Conservation (phyloP, 2,797 vertebrate species). For the Parauchenoglanis ngamensis region DNA sequence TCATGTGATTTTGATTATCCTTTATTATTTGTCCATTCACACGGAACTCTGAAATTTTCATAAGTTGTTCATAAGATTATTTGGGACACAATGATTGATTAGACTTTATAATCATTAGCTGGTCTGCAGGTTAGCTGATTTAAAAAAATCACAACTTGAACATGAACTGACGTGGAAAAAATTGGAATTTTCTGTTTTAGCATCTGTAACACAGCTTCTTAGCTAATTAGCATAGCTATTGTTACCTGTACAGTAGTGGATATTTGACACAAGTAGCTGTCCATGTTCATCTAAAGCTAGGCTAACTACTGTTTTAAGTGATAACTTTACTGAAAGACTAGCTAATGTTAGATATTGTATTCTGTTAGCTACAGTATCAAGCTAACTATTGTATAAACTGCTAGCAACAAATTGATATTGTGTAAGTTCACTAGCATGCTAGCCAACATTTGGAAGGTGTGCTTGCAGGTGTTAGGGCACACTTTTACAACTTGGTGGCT, state of each 20-base stretch:
- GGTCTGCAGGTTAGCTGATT: neutral
- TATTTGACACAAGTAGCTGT: neutral
- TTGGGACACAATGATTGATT: neutral
- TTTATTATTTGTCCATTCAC: neutral
- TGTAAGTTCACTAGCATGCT: neutral
- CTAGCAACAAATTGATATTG: neutral
- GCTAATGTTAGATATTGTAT: neutral
- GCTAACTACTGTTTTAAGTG: neutral
- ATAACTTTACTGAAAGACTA: neutral
- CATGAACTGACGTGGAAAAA: neutral
- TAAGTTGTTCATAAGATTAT: neutral
- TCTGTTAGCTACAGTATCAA: neutral
- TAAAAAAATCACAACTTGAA: neutral
- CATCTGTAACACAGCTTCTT: neutral
- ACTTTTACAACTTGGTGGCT: neutral
- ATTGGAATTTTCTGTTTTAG: neutral
- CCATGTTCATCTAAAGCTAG: neutral
- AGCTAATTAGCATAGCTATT: neutral
- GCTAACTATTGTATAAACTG: neutral
- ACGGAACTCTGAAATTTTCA: neutral
- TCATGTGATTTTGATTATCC: neutral
- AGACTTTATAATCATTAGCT: neutral
- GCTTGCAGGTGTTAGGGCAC: neutral
- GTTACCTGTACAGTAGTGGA: neutral
- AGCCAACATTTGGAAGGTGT: neutral